Evolutionary conservation across 2,888 invertebrate species (phyloP).

Genomic region (Eupithecia centaureata): DNA sequence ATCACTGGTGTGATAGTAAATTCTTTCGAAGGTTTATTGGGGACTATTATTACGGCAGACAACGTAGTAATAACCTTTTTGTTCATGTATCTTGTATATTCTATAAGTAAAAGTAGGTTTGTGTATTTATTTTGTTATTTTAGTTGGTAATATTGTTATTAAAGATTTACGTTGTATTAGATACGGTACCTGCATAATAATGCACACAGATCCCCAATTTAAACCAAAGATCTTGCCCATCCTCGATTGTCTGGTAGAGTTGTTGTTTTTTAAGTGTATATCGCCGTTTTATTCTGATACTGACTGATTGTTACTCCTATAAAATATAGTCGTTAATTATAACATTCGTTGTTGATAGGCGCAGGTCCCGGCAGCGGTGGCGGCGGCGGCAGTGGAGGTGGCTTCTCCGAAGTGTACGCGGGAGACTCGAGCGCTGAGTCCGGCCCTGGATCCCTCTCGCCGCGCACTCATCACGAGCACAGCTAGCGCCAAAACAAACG

Average conservation of each 20-base stretch:
- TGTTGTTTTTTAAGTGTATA: not conserved
- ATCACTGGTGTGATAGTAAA: too few species aligned
- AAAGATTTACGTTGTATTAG: too few species aligned
- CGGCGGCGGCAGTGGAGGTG: conserved; percentile 75
- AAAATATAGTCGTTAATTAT: not conserved
- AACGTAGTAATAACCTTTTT: too few species aligned
- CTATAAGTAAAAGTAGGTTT: too few species aligned
- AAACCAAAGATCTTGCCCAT: too few species aligned
- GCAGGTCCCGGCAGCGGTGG: conserved; percentile 56
- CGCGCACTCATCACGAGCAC: conserved; percentile 76
- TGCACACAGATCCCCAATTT: too few species aligned
- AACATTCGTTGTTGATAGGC: conserved; percentile 10
- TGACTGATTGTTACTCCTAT: not conserved
- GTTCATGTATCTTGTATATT: too few species aligned
- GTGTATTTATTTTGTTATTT: too few species aligned
- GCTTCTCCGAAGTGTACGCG: conserved; percentile 78
- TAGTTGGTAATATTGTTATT: too few species aligned
- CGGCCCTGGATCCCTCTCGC: conserved; percentile 77
- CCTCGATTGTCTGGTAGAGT: too few species aligned
- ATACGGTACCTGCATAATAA: too few species aligned
- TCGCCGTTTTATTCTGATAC: not conserved
- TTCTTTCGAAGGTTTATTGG: not conserved
- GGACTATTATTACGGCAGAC: not conserved
- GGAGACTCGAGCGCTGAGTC: conserved; percentile 80
- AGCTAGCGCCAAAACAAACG: conserved; percentile 67